A percentile compares a stretch with the other conserved stretches of the same genome.
Evolutionary conservation across 2,888 invertebrate species (phyloP).

Genomic region (Elegia similella): DNA sequence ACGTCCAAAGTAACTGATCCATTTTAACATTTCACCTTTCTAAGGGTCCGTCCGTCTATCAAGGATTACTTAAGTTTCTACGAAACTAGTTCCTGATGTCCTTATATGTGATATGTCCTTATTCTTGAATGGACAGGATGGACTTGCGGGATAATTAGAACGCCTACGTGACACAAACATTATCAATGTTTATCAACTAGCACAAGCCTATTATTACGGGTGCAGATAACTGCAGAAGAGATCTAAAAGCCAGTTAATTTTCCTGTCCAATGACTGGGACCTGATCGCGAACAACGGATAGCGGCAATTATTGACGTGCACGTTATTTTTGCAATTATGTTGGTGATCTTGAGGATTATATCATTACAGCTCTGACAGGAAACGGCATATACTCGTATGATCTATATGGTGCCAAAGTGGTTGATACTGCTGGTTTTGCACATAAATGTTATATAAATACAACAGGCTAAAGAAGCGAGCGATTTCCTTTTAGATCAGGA

Average conservation of each 20-base stretch:
- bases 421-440: no score
- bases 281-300: constrained; percentile 29
- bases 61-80: no score
- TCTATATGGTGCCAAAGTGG: no score
- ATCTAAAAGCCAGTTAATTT: constrained; percentile 36
- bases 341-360: constrained; percentile 23
- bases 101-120: no score
- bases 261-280: constrained; percentile 35
- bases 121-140: no score
- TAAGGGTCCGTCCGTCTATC: no score
- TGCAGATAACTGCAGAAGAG: constrained; percentile 26
- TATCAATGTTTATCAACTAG: not conserved
- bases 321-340: constrained; percentile 33
- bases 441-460: no score
- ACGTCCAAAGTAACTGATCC: no score
- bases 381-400: not conserved
- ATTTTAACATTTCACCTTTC: no score
- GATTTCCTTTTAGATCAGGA: no score
- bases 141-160: not conserved
- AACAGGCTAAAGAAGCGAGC: no score
- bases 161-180: not conserved
- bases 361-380: constrained; percentile 3
- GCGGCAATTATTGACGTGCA: constrained; percentile 30
- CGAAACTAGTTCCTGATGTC: no score
- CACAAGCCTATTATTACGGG: constrained; percentile 18